phyloP scores from a whole-genome alignment of 2,797 vertebrate genomes.

The Borostomias antarcticus region DNA sequence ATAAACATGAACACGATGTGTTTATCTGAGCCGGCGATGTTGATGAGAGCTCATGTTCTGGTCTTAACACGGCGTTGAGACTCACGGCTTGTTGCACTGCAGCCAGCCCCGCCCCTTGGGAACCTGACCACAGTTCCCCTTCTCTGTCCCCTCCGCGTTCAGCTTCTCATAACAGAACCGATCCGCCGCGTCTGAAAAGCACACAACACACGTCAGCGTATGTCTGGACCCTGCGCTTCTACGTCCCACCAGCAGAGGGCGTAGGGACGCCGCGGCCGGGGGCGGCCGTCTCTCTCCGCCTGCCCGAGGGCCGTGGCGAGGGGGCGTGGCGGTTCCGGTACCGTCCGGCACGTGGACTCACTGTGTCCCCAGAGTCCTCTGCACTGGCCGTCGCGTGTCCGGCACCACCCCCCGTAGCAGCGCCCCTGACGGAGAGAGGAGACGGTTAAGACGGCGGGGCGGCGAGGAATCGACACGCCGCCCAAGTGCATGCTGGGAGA shows the following conservation, averaged over 20 bases:
- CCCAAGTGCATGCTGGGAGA: too few species aligned
- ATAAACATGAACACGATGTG: too few species aligned
- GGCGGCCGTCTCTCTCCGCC: not conserved
- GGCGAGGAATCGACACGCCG: too few species aligned
- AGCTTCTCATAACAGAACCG: conserved; percentile 95
- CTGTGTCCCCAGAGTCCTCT: conserved; percentile 86
- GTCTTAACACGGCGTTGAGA: conserved; percentile 24
- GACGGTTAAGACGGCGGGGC: too few species aligned
- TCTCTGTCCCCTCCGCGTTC: conserved; percentile 91
- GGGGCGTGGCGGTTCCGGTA: not conserved
- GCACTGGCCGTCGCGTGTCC: conserved; percentile 90
- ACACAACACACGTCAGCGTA: not conserved
- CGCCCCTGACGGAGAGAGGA: conserved; percentile 77
- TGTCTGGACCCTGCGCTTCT: not conserved
- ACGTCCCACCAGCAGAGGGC: conserved; percentile 2
- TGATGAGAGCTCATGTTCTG: not conserved
- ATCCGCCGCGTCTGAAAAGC: conserved; percentile 82
- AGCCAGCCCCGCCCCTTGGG: conserved; percentile 84
- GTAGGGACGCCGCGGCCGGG: not conserved
- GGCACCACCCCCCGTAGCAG: conserved; percentile 88
- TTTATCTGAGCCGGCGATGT: not conserved
- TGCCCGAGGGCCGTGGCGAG: not conserved
- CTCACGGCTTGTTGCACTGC: conserved; percentile 95
- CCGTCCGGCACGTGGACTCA: conserved; percentile 50
- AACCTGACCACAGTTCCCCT: conserved; percentile 90